Evolutionary conservation across 2,888 invertebrate species (phyloP).

Genomic region (Stegophylla sp.): DNA sequence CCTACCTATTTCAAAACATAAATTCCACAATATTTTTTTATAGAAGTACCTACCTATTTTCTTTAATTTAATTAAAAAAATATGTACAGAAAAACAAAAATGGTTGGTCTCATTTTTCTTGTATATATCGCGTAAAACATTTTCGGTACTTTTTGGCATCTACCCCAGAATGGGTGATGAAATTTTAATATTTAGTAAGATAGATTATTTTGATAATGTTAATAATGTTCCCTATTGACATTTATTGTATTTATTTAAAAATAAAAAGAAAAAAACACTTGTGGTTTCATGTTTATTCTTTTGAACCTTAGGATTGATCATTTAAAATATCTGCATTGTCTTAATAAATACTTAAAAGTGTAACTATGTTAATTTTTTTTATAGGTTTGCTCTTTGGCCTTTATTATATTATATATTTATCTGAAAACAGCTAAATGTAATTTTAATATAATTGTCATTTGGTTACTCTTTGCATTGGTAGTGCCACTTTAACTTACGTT

Average conservation of each 20-base stretch:
- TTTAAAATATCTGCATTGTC: constrained; percentile 10
- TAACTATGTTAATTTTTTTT: constrained; percentile 9
- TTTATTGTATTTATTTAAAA: background rate
- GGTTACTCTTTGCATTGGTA: constrained; percentile 4
- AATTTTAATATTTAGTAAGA: background rate
- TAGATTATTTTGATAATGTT: background rate
- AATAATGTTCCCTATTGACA: background rate
- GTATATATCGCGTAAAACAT: constrained; percentile 1
- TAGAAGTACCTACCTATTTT: background rate
- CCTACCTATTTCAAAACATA: constrained; percentile 30
- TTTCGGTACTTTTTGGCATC: background rate
- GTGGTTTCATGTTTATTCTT: background rate
- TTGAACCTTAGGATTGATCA: background rate
- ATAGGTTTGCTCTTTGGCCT: background rate
- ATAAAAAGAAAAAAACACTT: background rate
- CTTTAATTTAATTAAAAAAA: background rate
- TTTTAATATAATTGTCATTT: constrained; percentile 13
- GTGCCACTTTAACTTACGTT: constrained; percentile 7
- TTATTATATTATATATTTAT: constrained; percentile 14
- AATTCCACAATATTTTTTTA: constrained; percentile 11
- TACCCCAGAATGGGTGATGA: background rate
- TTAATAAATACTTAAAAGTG: constrained; percentile 28
- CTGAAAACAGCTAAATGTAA: background rate
- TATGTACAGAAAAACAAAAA: constrained; percentile 27
- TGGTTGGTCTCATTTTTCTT: constrained; percentile 46